A percentile compares a stretch with the other conserved stretches of the same genome.
These are phyloP conservation scores for Propithecus perrieri DNA, from an alignment of 2,797 vertebrate genomes.

Conservation along the genomic window DNA sequence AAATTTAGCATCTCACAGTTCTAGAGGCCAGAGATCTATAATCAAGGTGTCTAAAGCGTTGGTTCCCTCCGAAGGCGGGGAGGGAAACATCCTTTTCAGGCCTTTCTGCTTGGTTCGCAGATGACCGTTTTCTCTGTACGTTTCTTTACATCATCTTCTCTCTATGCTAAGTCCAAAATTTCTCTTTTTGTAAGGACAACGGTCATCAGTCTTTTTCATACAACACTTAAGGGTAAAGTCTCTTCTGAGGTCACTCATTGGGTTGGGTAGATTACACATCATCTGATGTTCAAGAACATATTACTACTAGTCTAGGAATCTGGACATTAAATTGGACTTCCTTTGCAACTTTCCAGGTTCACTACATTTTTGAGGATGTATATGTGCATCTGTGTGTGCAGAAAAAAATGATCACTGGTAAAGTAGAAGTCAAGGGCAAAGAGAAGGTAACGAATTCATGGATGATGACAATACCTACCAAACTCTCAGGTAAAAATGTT, in stretches of 20 bases:
- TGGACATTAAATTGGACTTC: neutral
- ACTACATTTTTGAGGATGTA: neutral
- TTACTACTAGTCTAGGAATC: neutral
- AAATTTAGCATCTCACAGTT: neutral
- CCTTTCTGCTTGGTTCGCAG: neutral
- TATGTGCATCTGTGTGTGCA: neutral
- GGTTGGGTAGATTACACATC: neutral
- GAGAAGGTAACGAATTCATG: neutral
- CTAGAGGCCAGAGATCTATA: neutral
- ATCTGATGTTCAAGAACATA: neutral
- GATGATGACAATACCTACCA: neutral
- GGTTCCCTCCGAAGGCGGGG: neutral
- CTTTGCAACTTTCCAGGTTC: neutral
- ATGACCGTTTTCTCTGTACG: neutral
- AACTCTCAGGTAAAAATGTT: neutral
- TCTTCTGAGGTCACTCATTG: neutral
- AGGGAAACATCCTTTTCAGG: neutral
- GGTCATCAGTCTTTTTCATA: neutral
- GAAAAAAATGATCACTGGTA: neutral
- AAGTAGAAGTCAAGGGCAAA: neutral
- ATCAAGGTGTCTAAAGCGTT: neutral
- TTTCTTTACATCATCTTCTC: neutral
- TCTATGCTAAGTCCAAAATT: neutral
- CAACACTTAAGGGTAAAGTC: neutral
- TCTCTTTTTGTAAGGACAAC: neutral